phyloP scores from a whole-genome alignment of 2,113 vertebrate species.

The Lanius ludovicianus region DNA sequence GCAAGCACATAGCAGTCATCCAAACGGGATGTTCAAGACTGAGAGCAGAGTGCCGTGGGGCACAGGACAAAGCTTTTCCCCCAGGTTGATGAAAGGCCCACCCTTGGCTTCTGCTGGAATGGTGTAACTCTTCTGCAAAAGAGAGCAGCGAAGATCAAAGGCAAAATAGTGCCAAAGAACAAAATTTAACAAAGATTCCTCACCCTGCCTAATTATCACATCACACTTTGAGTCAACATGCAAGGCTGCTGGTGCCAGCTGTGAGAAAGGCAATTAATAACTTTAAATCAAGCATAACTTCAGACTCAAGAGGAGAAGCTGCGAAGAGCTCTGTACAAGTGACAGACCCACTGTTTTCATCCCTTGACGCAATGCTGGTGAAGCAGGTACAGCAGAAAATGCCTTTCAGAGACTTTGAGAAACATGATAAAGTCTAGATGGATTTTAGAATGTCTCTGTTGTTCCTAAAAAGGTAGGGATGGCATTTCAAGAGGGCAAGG shows the following conservation, averaged over 20 bases:
- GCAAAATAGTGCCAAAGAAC: slow-evolving; percentile 28
- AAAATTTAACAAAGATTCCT: slow-evolving; percentile 39
- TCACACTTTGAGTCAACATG: slow-evolving; percentile 34
- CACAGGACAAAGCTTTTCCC: not conserved
- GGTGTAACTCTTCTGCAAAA: not conserved
- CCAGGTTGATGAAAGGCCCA: slow-evolving; percentile 30
- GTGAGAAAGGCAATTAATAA: slow-evolving; percentile 59
- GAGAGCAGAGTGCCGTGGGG: not conserved
- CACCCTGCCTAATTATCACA: slow-evolving; percentile 48
- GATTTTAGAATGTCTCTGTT: not conserved
- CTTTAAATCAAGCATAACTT: slow-evolving; percentile 21
- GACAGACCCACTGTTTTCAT: not conserved
- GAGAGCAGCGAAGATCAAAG: slow-evolving; percentile 25
- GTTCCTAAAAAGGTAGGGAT: not conserved
- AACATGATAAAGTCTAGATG: not conserved
- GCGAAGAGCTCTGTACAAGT: not conserved
- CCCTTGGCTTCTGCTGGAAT: not conserved
- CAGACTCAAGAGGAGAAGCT: not conserved
- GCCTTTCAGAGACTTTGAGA: not conserved
- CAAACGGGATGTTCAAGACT: not conserved
- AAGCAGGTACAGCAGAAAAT: not conserved
- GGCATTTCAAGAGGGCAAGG: not conserved
- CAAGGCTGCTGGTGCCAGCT: slow-evolving; percentile 46
- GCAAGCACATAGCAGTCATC: not conserved
- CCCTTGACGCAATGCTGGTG: not conserved